These are phyloP conservation scores for Chironomus riparius DNA, from an alignment of 2,888 invertebrate species.

Conservation along the genomic window DNA sequence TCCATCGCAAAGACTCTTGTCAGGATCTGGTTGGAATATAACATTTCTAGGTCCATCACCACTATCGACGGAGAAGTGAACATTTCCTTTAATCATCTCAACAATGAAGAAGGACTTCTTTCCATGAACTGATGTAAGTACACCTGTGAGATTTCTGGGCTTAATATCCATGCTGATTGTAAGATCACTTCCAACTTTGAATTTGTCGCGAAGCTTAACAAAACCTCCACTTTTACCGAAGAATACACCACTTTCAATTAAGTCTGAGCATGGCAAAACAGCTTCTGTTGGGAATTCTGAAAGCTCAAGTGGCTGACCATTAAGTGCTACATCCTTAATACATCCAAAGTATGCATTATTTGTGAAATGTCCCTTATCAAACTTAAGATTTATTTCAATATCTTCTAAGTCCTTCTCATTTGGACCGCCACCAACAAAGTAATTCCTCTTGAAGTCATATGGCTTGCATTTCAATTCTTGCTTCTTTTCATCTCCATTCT, in stretches of 20 bases:
- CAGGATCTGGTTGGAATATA: conserved; percentile 55
- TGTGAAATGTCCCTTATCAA: conserved; percentile 30
- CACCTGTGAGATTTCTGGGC: conserved; percentile 73
- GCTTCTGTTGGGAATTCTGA: conserved; percentile 21
- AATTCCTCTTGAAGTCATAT: conserved; percentile 51
- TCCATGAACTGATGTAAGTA: conserved; percentile 79
- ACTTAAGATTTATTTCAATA: conserved; percentile 38
- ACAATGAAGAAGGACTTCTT: conserved; percentile 73
- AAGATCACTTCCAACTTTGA: conserved; percentile 68
- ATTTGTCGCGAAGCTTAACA: conserved; percentile 59
- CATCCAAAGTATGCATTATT: conserved; percentile 23
- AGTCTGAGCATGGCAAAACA: conserved; percentile 66
- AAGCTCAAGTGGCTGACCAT: not conserved
- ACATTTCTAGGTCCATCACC: conserved; percentile 72
- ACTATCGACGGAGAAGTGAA: conserved; percentile 75
- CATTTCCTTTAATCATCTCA: conserved; percentile 77
- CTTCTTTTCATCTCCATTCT: conserved; percentile 44
- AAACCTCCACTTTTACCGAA: conserved; percentile 72
- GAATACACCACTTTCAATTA: conserved; percentile 73
- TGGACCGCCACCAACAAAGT: conserved; percentile 71
- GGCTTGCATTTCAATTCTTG: conserved; percentile 32
- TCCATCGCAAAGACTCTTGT: conserved; percentile 81
- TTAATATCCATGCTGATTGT: conserved; percentile 77
- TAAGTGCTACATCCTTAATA: not conserved
- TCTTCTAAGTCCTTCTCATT: conserved; percentile 41